These are phyloP conservation scores for Pasiphila rectangulata DNA, from an alignment of 2,888 invertebrate species.

Conservation along the genomic window DNA sequence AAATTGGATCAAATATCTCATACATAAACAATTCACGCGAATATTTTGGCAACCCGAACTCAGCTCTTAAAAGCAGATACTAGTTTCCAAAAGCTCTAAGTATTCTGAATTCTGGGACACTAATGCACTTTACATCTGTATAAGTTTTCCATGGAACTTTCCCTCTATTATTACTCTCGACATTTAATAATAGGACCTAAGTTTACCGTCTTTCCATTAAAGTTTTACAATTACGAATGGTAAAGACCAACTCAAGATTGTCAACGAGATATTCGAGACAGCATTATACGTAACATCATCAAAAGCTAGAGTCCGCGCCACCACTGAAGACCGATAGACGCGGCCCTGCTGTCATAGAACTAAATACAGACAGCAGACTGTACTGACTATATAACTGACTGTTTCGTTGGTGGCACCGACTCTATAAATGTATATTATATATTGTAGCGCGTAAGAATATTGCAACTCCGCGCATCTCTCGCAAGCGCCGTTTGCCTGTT, in stretches of 20 bases:
- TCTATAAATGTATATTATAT: no score
- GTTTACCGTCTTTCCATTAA: slow-evolving; percentile 1
- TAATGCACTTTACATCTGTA: slow-evolving; percentile 36
- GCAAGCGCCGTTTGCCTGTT: no score
- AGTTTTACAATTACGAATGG: neutral
- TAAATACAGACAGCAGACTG: no score
- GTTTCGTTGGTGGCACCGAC: no score
- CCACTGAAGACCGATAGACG: no score
- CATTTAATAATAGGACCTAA: neutral
- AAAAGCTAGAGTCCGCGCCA: no score
- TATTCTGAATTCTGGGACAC: neutral
- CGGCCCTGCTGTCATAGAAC: no score
- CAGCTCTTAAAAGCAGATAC: neutral
- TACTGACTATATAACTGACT: no score
- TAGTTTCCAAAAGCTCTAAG: neutral
- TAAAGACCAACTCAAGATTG: neutral
- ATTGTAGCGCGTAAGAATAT: no score
- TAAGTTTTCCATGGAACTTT: slow-evolving; percentile 1
- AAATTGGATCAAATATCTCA: neutral
- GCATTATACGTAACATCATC: no score
- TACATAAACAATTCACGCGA: neutral
- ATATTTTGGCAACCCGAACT: neutral
- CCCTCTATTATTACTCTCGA: neutral
- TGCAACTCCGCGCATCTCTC: no score
- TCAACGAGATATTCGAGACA: neutral